Base-by-base conservation (phyloP, 1,140 invertebrate species). In the Papilio machaon region DNA sequence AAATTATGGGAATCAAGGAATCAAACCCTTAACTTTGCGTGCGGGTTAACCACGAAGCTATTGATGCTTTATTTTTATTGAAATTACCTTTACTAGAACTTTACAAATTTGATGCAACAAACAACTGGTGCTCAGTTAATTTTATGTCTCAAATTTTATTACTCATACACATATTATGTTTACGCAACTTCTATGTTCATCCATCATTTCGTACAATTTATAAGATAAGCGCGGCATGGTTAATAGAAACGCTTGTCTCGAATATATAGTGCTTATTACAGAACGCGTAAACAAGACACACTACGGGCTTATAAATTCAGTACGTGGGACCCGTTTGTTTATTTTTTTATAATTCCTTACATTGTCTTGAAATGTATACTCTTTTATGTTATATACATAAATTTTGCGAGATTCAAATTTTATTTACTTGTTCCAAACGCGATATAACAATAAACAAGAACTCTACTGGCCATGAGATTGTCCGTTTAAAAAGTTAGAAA, bases 221-320 rank as follows among this genome's bases (percentile, higher is more conserved):
- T 78, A 79, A 79, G 77, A 79, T 79, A 79, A 79, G 58, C 54
- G 54, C 38, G 15, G 54, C 38, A 79, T 67, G 38, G 77, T 67
- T 79, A 79, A 79, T 79, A 79, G 54, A 64, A 79, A 64, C 58
- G 77, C 77, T 64, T 79, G 77, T 47, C 77, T 79, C 77, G 77
- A 79, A 79, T 79, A 79, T 67, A 79, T 79, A 79, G 77, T 79
- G 77, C 77, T 79, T 79, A 79, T 79, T 79, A 64, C 43, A 58
- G 54, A 79, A 64, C 58, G 77, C 77, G 77, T 79, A 79, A 79
- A 79, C 77, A 67, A 79, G 77, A 79, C 77, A 79, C 35, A 79
- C 58, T 75, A 23, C 49, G 38, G 19, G 30, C 38, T 46, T 79
- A 64, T 79, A 79, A 79, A 46, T 79, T 79, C 58, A 19, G 77